Percentiles rank a stretch among this genome's conserved stretches.
These are phyloP conservation scores for Bicyclus anynana DNA, from an alignment of 1,140 invertebrate species.

Conservation along the genomic window DNA sequence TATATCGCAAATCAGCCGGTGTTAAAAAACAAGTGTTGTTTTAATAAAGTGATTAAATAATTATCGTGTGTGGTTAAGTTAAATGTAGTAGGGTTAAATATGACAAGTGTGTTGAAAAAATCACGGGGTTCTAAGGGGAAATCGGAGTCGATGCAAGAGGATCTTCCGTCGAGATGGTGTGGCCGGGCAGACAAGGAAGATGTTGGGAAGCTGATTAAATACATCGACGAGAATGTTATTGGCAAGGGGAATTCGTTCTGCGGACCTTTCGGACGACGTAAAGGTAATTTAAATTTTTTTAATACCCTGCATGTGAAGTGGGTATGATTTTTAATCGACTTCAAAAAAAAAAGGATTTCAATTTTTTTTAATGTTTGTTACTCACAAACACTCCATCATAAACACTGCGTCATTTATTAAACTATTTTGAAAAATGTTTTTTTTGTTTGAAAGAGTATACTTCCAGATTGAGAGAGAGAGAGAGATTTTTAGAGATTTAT, in stretches of 20 bases:
- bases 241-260: slow-evolving; percentile 87
- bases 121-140: slow-evolving; percentile 69
- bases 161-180: slow-evolving; percentile 61
- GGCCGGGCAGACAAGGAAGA: slow-evolving; percentile 79
- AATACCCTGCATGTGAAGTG: no score
- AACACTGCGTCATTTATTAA: no score
- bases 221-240: slow-evolving; percentile 88
- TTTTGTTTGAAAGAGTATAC: no score
- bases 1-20: slow-evolving; percentile 4
- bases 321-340: no score
- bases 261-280: slow-evolving; percentile 88
- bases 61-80: slow-evolving; percentile 43
- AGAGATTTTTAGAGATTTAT: no score
- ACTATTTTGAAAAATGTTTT: no score
- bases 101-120: slow-evolving; percentile 74
- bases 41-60: slow-evolving; percentile 24
- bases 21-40: slow-evolving; percentile 21
- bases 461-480: no score
- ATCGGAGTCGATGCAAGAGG: slow-evolving; percentile 74
- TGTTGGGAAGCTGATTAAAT: slow-evolving; percentile 83
- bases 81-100: slow-evolving; percentile 19
- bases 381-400: no score
- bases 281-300: slow-evolving; percentile 78
- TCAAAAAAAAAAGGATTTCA: no score
- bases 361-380: no score